Percentiles rank a stretch among this genome's conserved stretches.
Conservation (phyloP, 2,113 vertebrate species). For the Phylloscopus trochiloides region DNA sequence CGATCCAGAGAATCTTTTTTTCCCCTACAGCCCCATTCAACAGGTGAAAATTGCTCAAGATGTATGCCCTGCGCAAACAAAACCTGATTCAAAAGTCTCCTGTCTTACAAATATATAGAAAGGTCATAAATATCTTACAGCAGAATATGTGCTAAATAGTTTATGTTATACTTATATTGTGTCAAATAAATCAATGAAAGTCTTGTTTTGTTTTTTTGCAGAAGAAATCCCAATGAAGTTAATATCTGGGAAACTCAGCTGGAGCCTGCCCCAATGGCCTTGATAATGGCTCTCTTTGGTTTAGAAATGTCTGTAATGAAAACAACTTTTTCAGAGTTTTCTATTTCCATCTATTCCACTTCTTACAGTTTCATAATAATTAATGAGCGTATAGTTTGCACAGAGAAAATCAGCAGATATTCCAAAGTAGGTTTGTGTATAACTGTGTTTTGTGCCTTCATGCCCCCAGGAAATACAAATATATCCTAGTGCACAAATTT, state of each 20-base stretch:
- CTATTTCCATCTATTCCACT: not conserved
- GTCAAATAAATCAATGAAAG: not conserved
- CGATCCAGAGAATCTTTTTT: accelerated
- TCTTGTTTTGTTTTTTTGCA: not conserved
- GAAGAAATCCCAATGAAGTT: not conserved
- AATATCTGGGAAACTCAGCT: not conserved
- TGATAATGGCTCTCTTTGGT: not conserved
- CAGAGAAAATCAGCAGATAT: not conserved
- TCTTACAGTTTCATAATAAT: not conserved
- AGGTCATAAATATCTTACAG: not conserved
- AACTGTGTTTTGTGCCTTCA: not conserved
- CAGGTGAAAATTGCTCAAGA: not conserved
- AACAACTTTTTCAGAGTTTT: not conserved
- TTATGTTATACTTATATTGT: not conserved
- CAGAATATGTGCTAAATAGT: not conserved
- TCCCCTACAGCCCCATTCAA: not conserved
- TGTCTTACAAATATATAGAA: not conserved
- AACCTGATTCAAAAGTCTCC: not conserved
- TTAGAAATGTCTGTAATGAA: not conserved
- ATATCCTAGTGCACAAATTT: not conserved
- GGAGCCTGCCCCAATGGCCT: not conserved
- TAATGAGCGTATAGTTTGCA: not conserved
- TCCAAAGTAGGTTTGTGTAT: not conserved
- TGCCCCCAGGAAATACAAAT: not conserved
- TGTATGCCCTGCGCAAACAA: not conserved